Evolutionary conservation across 2,797 vertebrate genomes (phyloP).

Genomic region (Chelidonichthys spinosus): DNA sequence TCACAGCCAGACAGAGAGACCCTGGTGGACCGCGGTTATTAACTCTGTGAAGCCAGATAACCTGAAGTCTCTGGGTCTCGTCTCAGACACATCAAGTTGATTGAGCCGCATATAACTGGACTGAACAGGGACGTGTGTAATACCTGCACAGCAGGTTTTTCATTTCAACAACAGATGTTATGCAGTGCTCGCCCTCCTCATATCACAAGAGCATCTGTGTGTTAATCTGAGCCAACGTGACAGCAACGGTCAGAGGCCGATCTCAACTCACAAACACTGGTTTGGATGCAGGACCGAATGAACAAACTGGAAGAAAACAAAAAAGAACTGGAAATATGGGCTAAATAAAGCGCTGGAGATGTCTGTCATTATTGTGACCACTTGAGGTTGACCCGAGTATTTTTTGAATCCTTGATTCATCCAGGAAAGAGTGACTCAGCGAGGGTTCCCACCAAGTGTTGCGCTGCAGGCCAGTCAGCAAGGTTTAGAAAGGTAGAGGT

Average conservation of each 20-base stretch:
- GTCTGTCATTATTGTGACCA: conserved; percentile 9
- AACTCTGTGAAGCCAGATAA: too few species aligned
- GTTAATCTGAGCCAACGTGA: neutral
- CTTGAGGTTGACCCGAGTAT: conserved; percentile 25
- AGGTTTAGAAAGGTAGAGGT: accelerated
- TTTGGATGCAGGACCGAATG: neutral
- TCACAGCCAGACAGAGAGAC: too few species aligned
- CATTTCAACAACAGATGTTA: neutral
- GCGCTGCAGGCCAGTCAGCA: accelerated
- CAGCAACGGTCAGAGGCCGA: conserved; percentile 4
- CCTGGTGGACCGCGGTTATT: too few species aligned
- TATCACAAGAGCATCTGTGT: conserved; percentile 2
- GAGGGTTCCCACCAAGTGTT: neutral
- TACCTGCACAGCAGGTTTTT: conserved; percentile 55
- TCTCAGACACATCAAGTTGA: conserved; percentile 10
- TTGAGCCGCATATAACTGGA: conserved; percentile 9
- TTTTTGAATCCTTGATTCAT: conserved; percentile 13
- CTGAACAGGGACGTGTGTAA: neutral
- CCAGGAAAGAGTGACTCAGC: conserved; percentile 41
- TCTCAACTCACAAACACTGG: neutral
- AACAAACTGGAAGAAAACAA: neutral
- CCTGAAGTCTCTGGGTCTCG: too few species aligned
- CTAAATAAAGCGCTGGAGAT: conserved; percentile 23
- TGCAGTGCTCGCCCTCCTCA: conserved; percentile 5
- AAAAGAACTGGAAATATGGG: neutral